Conservation (phyloP, 2,797 vertebrate species). For the Xerus rutilus region DNA sequence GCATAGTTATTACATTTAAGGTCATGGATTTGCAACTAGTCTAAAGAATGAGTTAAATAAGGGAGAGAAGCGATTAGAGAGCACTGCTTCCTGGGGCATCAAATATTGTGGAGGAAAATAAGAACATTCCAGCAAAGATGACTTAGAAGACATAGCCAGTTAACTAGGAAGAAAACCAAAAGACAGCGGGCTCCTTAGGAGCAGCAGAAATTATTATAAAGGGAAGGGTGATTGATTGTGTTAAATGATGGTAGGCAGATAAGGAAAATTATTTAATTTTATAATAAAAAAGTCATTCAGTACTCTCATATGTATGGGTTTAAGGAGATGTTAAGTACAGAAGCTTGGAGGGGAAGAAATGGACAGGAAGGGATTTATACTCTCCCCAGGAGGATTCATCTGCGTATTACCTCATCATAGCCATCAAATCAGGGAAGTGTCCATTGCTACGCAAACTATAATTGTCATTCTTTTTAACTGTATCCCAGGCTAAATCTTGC, state of each 20-base stretch:
- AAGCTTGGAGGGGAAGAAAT: background rate
- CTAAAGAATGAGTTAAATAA: background rate
- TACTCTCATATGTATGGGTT: background rate
- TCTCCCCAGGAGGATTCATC: background rate
- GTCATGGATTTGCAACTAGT: background rate
- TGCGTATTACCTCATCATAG: background rate
- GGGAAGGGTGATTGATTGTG: background rate
- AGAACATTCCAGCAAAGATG: background rate
- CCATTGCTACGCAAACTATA: background rate
- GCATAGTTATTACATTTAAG: background rate
- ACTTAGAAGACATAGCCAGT: background rate
- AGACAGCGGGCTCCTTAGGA: background rate
- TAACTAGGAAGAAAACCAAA: background rate
- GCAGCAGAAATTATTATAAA: background rate
- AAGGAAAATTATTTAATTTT: background rate
- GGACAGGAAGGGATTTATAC: background rate
- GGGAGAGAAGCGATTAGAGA: background rate
- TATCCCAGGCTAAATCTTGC: background rate
- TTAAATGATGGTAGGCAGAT: background rate
- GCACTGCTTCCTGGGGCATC: background rate
- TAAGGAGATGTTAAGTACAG: background rate
- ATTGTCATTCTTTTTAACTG: background rate
- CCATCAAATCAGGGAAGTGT: background rate
- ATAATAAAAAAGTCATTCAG: background rate
- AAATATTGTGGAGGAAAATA: background rate